Conservation (phyloP, 2,113 vertebrate genomes). For the Silurus meridionalis region DNA sequence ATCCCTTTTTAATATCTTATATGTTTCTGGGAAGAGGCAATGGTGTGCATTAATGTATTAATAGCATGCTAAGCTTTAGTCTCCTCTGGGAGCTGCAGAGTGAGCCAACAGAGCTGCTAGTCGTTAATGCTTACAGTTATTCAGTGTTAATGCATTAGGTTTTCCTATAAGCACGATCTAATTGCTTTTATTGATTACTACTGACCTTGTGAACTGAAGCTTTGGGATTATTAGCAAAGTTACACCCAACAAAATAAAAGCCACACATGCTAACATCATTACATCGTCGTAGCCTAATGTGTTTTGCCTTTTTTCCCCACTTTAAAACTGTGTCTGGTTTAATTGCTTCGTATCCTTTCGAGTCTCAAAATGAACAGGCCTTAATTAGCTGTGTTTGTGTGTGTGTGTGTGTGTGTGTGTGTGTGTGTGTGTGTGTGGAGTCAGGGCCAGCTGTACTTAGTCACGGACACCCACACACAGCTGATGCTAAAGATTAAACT, state of each 20-base stretch:
- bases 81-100: background rate
- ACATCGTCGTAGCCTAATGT: background rate
- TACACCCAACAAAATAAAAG: background rate
- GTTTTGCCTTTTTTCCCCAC: background rate
- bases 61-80: background rate
- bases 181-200: background rate
- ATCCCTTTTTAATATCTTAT: background rate
- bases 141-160: background rate
- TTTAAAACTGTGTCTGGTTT: conserved; percentile 32
- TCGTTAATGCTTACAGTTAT: background rate
- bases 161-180: background rate
- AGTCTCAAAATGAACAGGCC: conserved; percentile 37
- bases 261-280: background rate
- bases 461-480: conserved; percentile 72
- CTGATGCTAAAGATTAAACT: conserved; percentile 72
- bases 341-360: conserved; percentile 38
- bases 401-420: conserved; percentile 15
- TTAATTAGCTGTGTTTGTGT: conserved; percentile 47
- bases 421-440: conserved; percentile 26
- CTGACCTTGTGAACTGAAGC: background rate
- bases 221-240: background rate
- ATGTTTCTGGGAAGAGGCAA: background rate
- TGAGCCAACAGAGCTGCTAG: background rate
- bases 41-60: background rate
- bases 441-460: conserved; percentile 62